phyloP scores from a whole-genome alignment of 2,113 vertebrate genomes.

The Pao palembangensis region DNA sequence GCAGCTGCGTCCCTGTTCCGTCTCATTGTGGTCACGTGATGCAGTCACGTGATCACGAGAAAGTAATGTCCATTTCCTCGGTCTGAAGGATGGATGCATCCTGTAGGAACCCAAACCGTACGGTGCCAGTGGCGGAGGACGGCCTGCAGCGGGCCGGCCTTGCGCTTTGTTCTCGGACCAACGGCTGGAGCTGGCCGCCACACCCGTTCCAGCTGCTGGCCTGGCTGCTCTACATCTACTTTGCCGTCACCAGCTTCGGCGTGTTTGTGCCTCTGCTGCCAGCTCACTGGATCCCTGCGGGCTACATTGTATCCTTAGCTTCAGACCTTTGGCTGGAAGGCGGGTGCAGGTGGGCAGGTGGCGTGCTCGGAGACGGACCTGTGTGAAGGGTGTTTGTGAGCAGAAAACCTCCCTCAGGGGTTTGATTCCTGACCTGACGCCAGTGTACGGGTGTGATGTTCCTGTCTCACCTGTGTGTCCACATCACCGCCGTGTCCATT shows the following conservation, averaged over 20 bases:
- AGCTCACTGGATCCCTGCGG: slow-evolving; percentile 85
- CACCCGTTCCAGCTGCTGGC: slow-evolving; percentile 90
- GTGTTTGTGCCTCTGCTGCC: slow-evolving; percentile 91
- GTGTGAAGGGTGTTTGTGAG: no score
- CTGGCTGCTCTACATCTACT: slow-evolving; percentile 89
- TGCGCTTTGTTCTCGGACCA: slow-evolving; percentile 83
- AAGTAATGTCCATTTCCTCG: neutral
- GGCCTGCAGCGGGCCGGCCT: slow-evolving; percentile 52
- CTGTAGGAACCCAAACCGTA: slow-evolving; percentile 84
- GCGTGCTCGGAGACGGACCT: no score
- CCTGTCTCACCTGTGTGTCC: slow-evolving; percentile 83
- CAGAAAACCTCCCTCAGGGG: neutral
- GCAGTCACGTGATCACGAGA: no score
- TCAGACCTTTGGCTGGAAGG: no score
- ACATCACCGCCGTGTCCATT: slow-evolving; percentile 87
- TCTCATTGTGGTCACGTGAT: no score
- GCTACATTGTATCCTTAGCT: slow-evolving; percentile 98
- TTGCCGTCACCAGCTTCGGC: slow-evolving; percentile 84
- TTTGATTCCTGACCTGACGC: slow-evolving; percentile 42
- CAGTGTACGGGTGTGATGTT: slow-evolving; percentile 90
- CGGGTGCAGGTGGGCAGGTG: no score
- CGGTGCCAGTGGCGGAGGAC: slow-evolving; percentile 72
- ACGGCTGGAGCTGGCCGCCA: slow-evolving; percentile 96
- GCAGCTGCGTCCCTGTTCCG: no score
- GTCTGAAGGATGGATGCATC: slow-evolving; percentile 83